phyloP scores from a whole-genome alignment of 1,140 invertebrate species.

The Nasonia giraulti region DNA sequence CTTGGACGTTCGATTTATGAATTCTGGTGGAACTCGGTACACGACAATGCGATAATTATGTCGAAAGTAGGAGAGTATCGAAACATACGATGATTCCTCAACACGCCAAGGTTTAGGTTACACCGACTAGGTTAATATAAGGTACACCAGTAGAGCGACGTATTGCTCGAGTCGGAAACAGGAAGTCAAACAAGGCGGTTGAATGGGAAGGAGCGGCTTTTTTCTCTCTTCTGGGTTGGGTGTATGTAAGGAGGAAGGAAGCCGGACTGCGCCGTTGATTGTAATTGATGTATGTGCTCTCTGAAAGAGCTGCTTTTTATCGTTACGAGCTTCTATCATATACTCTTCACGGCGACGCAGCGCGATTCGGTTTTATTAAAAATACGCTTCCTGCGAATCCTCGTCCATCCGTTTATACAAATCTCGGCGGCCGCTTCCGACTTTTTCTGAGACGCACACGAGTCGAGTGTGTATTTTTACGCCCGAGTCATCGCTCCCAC shows the following conservation, averaged over 20 bases:
- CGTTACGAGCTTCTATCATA: constrained; percentile 45
- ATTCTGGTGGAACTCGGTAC: too few relatives aligned
- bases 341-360: too few relatives aligned
- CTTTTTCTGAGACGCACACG: constrained; percentile 56
- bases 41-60: too few relatives aligned
- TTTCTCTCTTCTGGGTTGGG: not conserved
- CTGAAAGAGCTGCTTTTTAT: not conserved
- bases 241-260: not conserved
- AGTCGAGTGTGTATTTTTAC: constrained; percentile 67
- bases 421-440: constrained; percentile 51
- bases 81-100: too few relatives aligned
- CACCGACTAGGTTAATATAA: not conserved
- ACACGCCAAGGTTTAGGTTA: constrained; percentile 62
- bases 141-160: not conserved
- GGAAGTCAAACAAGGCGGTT: constrained; percentile 24
- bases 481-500: constrained; percentile 73
- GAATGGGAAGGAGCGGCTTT: constrained; percentile 9
- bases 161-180: constrained; percentile 38
- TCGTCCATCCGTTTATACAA: constrained; percentile 48
- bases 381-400: constrained; percentile 44
- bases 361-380: too few relatives aligned
- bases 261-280: not conserved
- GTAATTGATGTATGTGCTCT: not conserved
- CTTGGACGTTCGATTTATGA: not conserved
- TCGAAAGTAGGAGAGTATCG: too few relatives aligned